Evolutionary conservation across 2,113 vertebrate species (phyloP).

Genomic region (Suncus etruscus): DNA sequence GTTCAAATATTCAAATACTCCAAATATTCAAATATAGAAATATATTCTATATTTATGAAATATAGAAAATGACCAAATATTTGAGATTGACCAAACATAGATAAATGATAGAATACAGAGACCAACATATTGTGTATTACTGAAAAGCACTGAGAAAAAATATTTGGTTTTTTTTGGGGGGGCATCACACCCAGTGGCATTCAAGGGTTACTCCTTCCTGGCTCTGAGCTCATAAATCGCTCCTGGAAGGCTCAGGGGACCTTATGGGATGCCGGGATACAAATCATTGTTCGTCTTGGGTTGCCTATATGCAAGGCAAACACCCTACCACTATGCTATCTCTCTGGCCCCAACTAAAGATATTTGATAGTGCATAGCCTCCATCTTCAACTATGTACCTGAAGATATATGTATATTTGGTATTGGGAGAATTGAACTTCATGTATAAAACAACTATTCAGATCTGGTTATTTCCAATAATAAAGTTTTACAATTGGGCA

Average conservation of each 20-base stretch:
- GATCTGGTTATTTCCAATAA: conserved; percentile 37
- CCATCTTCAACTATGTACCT: conserved; percentile 14
- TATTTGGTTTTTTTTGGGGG: no score
- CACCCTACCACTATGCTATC: no score
- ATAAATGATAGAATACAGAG: background rate
- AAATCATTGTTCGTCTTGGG: no score
- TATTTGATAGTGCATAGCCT: background rate
- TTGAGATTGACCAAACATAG: background rate
- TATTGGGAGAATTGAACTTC: background rate
- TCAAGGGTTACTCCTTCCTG: no score
- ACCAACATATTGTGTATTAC: background rate
- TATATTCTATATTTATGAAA: background rate
- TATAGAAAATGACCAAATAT: conserved; percentile 12
- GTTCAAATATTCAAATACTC: background rate
- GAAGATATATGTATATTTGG: background rate
- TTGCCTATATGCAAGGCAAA: no score
- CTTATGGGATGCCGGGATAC: no score
- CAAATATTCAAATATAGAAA: background rate
- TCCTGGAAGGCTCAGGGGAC: no score
- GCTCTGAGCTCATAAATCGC: no score
- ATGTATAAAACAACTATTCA: background rate
- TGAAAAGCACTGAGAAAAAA: background rate
- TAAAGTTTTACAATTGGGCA: conserved; percentile 56
- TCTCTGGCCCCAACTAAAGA: no score
- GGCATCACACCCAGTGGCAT: no score